These are phyloP conservation scores for Formica selysi DNA, from an alignment of 1,140 invertebrate genomes.

Conservation along the genomic window DNA sequence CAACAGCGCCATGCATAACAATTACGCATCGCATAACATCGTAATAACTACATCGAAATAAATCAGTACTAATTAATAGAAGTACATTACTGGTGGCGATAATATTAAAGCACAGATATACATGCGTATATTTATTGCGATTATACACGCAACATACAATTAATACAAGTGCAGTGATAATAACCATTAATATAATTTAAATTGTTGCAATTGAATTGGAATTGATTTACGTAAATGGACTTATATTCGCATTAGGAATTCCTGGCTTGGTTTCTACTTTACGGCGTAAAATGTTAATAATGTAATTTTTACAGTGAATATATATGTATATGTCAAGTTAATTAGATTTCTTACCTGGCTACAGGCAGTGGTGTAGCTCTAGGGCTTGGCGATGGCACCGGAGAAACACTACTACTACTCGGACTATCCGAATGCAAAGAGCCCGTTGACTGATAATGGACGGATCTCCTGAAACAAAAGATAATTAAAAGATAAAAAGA, in stretches of 20 bases:
- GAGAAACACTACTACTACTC: conserved; percentile 93
- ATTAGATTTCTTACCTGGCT: conserved; percentile 77
- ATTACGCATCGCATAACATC: conserved; percentile 20
- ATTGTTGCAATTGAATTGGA: not conserved
- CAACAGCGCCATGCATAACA: conserved; percentile 39
- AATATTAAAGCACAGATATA: not conserved
- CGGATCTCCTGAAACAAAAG: conserved; percentile 88
- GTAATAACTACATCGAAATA: conserved; percentile 45
- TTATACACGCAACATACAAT: conserved; percentile 31
- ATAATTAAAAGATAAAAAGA: not conserved
- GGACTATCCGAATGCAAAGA: conserved; percentile 94
- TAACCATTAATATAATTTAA: not conserved
- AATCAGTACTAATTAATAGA: conserved; percentile 48
- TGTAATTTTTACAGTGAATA: conserved; percentile 24
- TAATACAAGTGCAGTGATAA: conserved; percentile 16
- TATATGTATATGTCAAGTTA: conserved; percentile 11
- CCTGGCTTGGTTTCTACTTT: not conserved
- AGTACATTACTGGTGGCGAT: conserved; percentile 18
- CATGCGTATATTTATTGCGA: conserved; percentile 36
- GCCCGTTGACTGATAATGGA: conserved; percentile 94
- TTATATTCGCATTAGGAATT: not conserved
- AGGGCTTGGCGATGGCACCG: conserved; percentile 93
- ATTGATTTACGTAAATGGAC: not conserved
- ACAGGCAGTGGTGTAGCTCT: conserved; percentile 90
- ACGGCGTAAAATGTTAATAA: not conserved